Evolutionary conservation across 2,113 vertebrate genomes (phyloP).

Genomic region (Gallinago undulata): DNA sequence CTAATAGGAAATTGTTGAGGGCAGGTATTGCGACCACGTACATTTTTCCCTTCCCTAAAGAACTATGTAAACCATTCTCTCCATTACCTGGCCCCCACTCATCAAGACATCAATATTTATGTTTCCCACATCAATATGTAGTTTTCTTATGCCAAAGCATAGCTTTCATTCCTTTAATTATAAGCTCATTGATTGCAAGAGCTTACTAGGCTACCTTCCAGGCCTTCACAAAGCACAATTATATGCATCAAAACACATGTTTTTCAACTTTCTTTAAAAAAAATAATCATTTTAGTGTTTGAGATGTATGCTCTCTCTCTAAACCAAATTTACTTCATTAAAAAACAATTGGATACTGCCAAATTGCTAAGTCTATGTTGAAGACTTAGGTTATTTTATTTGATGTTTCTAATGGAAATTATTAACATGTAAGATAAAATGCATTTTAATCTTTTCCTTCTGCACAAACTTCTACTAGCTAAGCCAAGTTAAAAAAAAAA

Average conservation of each 20-base stretch:
- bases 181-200: neutral
- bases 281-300: neutral
- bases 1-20: neutral
- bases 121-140: neutral
- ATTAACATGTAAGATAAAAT: neutral
- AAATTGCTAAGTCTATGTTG: neutral
- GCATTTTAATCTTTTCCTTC: neutral
- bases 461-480: neutral
- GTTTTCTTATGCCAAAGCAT: neutral
- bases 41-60: neutral
- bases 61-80: neutral
- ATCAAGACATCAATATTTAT: neutral
- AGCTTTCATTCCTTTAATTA: neutral
- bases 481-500: neutral
- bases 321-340: neutral
- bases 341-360: neutral
- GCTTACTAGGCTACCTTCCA: neutral
- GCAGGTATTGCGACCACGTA: neutral
- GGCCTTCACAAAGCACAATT: neutral
- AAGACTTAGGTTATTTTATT: neutral
- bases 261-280: neutral
- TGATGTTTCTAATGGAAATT: neutral
- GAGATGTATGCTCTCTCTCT: neutral
- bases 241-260: neutral
- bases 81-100: neutral